Percentiles rank a stretch among this genome's conserved stretches.
Evolutionary conservation across 92 coral and sea anemone genomes (phyloP).

Genomic region (Chrysogorgia sp.): DNA sequence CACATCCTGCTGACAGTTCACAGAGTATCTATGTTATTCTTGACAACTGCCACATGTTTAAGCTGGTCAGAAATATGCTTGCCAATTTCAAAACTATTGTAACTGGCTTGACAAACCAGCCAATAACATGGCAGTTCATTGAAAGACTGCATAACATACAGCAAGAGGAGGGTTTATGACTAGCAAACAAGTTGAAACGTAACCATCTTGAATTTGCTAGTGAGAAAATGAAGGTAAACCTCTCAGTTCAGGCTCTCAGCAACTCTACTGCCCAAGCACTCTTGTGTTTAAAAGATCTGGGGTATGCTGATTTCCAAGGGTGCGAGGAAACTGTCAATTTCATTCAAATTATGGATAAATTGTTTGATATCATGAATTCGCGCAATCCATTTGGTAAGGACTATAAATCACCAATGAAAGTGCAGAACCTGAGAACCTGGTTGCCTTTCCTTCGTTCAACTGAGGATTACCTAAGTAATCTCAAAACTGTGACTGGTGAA

Average conservation of each 20-base stretch:
- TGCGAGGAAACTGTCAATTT: too few species aligned
- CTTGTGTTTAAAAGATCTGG: not conserved
- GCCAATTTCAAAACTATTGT: not conserved
- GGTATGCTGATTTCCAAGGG: not conserved
- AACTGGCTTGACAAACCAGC: slow-evolving; percentile 1
- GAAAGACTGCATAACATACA: not conserved
- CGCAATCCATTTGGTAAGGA: not conserved
- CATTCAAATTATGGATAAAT: slow-evolving; percentile 21
- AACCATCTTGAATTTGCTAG: too few species aligned
- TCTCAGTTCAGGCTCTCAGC: not conserved
- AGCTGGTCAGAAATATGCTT: slow-evolving; percentile 34
- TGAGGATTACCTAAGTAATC: not conserved
- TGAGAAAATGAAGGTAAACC: too few species aligned
- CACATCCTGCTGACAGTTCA: slow-evolving; percentile 17
- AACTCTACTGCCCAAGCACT: slow-evolving; percentile 2
- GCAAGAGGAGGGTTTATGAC: slow-evolving; percentile 13
- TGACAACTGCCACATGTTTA: not conserved
- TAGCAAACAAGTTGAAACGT: slow-evolving; percentile 18
- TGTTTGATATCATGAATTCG: slow-evolving; percentile 23
- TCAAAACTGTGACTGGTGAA: not conserved
- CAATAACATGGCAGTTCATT: slow-evolving; percentile 5
- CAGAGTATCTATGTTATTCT: not conserved
- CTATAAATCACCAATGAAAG: not conserved
- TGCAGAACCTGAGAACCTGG: not conserved
- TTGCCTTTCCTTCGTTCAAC: not conserved